Conservation (phyloP, 2,113 vertebrate species). For the Tonatia bakeri region DNA sequence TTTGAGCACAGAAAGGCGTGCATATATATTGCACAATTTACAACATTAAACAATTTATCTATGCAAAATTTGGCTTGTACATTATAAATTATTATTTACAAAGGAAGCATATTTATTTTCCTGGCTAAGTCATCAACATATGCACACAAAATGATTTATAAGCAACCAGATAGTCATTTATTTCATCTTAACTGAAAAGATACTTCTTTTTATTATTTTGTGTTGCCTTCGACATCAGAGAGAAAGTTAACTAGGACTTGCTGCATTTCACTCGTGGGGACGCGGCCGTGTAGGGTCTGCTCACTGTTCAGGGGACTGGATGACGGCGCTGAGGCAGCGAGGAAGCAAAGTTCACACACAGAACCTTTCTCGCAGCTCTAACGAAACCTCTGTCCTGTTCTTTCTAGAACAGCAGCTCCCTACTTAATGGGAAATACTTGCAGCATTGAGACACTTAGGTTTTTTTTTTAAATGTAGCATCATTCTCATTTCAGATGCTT, state of each 20-base stretch:
- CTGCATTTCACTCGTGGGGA: neutral
- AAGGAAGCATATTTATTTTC: neutral
- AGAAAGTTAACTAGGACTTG: neutral
- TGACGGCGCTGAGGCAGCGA: neutral
- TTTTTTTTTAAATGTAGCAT: neutral
- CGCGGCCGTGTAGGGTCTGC: neutral
- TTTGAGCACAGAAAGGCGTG: constrained; percentile 30
- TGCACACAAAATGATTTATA: neutral
- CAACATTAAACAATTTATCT: constrained; percentile 50
- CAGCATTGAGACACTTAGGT: neutral
- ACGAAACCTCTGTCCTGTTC: constrained; percentile 39
- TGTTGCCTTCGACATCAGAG: neutral
- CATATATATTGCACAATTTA: constrained; percentile 52
- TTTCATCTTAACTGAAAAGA: neutral
- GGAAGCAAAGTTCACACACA: neutral
- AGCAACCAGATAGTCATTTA: neutral
- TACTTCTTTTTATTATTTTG: neutral
- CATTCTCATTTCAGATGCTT: neutral
- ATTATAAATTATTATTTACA: constrained; percentile 40
- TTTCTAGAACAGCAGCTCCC: neutral
- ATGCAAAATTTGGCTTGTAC: constrained; percentile 8
- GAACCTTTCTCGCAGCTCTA: neutral
- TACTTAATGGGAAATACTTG: neutral
- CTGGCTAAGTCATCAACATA: neutral
- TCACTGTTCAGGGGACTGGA: neutral